phyloP scores from a whole-genome alignment of 2,113 vertebrate genomes.

The Ornithorhynchus anatinus region DNA sequence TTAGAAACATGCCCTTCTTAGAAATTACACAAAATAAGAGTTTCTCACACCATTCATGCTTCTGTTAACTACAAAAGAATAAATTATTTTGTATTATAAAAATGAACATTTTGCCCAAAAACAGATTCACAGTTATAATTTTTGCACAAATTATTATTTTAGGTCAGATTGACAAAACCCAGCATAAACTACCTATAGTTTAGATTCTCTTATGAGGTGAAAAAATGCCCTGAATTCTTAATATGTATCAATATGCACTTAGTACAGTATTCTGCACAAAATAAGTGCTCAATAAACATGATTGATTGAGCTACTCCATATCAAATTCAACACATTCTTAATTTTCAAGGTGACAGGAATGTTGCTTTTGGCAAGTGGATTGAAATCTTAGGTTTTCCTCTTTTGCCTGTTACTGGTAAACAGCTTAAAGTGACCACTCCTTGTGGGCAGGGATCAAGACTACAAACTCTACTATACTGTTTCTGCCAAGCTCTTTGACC shows the following conservation, averaged over 20 bases:
- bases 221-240: neutral
- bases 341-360: neutral
- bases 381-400: neutral
- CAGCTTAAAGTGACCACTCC: neutral
- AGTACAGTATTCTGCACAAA: too few relatives aligned
- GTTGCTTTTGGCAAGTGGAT: neutral
- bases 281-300: too few relatives aligned
- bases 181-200: neutral
- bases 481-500: too few relatives aligned
- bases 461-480: too few relatives aligned
- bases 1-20: neutral
- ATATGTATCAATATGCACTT: neutral
- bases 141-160: neutral
- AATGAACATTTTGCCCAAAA: neutral
- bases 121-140: neutral
- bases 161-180: neutral
- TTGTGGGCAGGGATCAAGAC: too few relatives aligned
- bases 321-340: neutral
- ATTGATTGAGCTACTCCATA: neutral
- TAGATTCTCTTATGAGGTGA: neutral
- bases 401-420: neutral
- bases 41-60: neutral
- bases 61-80: neutral
- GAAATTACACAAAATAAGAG: neutral
- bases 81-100: neutral